Percentiles rank a stretch among this genome's conserved stretches.
These are phyloP conservation scores for Acropternis orthonyx DNA, from an alignment of 2,797 vertebrate species.

Conservation along the genomic window DNA sequence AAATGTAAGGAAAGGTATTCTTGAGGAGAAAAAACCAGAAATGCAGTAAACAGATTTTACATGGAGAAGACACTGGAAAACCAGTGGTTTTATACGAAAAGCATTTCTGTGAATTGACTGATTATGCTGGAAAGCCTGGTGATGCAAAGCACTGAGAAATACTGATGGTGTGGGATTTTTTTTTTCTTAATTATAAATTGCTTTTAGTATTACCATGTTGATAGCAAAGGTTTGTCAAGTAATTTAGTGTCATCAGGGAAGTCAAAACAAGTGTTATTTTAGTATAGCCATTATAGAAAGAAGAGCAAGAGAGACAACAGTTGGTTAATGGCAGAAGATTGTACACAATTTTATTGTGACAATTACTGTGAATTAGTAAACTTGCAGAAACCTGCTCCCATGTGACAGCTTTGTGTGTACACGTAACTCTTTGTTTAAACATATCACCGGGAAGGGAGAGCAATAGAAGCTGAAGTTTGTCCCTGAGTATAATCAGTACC, in stretches of 20 bases:
- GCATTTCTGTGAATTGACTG: not conserved
- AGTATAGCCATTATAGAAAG: not conserved
- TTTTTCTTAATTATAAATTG: not conserved
- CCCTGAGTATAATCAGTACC: accelerated
- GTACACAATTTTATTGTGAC: not conserved
- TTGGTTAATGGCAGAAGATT: not conserved
- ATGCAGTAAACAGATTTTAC: not conserved
- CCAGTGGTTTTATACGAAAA: not conserved
- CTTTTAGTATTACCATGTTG: not conserved
- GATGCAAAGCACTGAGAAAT: not conserved
- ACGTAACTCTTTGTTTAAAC: not conserved
- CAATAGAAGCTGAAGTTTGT: not conserved
- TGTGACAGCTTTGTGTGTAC: not conserved
- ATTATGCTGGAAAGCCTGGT: not conserved
- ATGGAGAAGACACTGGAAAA: not conserved
- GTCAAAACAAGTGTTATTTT: not conserved
- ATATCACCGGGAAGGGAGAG: no score
- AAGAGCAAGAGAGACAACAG: not conserved
- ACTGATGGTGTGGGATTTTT: not conserved
- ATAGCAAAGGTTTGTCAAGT: not conserved
- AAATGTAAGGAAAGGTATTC: not conserved
- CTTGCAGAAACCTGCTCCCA: not conserved
- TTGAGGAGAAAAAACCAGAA: not conserved
- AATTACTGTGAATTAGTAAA: not conserved
- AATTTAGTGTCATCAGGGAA: not conserved